phyloP scores from a whole-genome alignment of 2,888 invertebrate genomes.

The Sceliomorpha sp. region DNA sequence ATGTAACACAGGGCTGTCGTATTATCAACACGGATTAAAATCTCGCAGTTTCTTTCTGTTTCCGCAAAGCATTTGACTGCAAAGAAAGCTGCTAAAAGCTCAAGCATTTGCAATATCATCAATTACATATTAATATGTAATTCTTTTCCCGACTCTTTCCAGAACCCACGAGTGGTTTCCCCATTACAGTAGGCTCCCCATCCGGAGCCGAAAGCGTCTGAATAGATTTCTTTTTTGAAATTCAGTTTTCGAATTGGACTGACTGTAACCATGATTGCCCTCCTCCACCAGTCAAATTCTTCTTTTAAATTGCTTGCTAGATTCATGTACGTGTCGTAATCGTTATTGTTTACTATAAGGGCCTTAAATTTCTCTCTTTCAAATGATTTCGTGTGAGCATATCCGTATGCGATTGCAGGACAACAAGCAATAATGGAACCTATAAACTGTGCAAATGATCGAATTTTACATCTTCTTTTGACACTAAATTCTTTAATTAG shows the following conservation, averaged over 20 bases:
- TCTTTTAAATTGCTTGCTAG: not conserved
- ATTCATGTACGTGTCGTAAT: constrained; percentile 21
- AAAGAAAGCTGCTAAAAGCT: constrained; percentile 4
- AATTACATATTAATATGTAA: constrained; percentile 1
- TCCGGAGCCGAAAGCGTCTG: not conserved
- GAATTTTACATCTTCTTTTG: too few relatives aligned
- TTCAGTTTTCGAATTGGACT: not conserved
- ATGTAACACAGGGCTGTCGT: constrained; percentile 37
- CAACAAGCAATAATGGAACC: too few relatives aligned
- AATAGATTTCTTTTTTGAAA: not conserved
- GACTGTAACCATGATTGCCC: not conserved
- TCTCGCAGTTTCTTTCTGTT: constrained; percentile 11
- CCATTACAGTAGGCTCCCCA: constrained; percentile 1
- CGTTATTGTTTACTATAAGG: constrained; percentile 6
- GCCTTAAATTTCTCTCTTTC: constrained; percentile 31
- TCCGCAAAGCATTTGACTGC: not conserved
- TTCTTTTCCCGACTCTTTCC: not conserved
- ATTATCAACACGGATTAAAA: constrained; percentile 50
- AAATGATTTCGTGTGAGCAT: constrained; percentile 41
- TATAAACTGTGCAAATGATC: too few relatives aligned
- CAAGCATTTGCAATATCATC: too few relatives aligned
- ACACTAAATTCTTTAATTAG: too few relatives aligned
- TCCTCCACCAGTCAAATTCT: not conserved
- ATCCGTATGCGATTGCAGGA: too few relatives aligned
- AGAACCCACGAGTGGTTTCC: not conserved